Evolutionary conservation across 1,140 invertebrate genomes (phyloP).

Genomic region (Drosophila rufa): DNA sequence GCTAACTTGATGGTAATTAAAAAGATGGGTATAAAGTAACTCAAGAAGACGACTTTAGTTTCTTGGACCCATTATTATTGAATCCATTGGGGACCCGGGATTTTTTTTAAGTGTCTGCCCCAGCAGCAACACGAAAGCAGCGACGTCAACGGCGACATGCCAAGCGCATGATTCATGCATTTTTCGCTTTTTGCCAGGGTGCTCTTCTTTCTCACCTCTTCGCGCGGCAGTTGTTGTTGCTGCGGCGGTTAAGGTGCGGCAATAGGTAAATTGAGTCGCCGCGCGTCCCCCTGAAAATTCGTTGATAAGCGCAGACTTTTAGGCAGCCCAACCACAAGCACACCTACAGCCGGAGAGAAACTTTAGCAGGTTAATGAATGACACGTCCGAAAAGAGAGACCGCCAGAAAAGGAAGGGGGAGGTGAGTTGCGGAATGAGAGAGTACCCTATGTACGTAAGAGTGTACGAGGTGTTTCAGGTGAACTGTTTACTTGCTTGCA

Average conservation of each 20-base stretch:
- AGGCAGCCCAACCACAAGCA: constrained; percentile 21
- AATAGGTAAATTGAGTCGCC: constrained; percentile 56
- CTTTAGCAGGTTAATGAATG: constrained; percentile 9
- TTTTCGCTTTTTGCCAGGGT: constrained; percentile 34
- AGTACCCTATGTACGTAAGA: constrained; percentile 1
- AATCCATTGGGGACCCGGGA: not conserved
- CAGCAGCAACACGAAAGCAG: constrained; percentile 16
- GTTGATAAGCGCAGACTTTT: constrained; percentile 66
- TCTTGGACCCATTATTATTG: not conserved
- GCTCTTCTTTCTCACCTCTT: constrained; percentile 41
- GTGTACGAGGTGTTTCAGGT: constrained; percentile 2
- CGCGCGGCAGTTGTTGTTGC: not conserved
- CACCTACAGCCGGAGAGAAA: constrained; percentile 4
- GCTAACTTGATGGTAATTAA: too few relatives aligned
- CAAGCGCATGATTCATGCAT: constrained; percentile 72
- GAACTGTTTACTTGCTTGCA: constrained; percentile 52
- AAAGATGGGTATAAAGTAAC: too few relatives aligned
- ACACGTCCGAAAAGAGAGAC: constrained; percentile 2
- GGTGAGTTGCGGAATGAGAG: not conserved
- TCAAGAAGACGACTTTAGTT: not conserved
- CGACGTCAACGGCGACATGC: constrained; percentile 42
- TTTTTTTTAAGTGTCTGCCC: constrained; percentile 14
- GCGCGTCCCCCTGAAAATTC: constrained; percentile 32
- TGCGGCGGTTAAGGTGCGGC: constrained; percentile 52
- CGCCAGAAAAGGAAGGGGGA: constrained; percentile 1